Base-by-base conservation (phyloP, 1,140 invertebrate genomes). In the Lepidurus arcticus region DNA sequence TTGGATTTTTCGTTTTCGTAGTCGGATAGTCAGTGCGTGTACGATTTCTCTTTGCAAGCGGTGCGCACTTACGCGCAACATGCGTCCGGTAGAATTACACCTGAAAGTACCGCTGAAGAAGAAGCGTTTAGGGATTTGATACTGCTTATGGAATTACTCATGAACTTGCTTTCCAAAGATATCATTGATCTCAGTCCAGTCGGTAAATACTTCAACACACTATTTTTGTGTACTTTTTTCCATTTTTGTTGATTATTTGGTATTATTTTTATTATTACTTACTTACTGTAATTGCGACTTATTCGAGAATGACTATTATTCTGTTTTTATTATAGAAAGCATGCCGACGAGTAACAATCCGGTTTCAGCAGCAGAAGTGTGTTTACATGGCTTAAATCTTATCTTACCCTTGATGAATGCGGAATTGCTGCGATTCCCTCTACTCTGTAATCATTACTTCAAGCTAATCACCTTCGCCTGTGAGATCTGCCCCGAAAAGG, bases 401-500 rank as follows among this genome's bases (percentile, higher is more conserved):
- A 86, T 94, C 75, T 90, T 93, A 86, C 92, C 92, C 26, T 84
- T 94, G 75, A 92, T 94, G 88, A 91, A 88, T 74, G 84, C 88
- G n/a, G 90, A 93, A 82, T 83, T 94, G 26, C 84, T 93, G 8
- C 89, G 91, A 83, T 91, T 92, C 84, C 90, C 89, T 16, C 86
- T 87, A 5, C 84, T 94, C 13, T 93, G 92, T 82, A 81, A 82
- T 13, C 85, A 88, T 80, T 89, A 89, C 81, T 89, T 88, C 81
- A 88, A 87, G 83, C 88, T 92, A 82, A 86, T 93, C 47, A 87
- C 88, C 43, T 89, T 90, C 81, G 86, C 92, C 65, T 89, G 89
- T 81, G 91, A 92, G 82, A 87, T 90, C 78, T 88, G 90, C 85
- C 88, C 92, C 9, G 89, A 90, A 76, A 91, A 88, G 82, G 84